Conservation (phyloP, 2,888 invertebrate species). For the Hypolimnas misippus region DNA sequence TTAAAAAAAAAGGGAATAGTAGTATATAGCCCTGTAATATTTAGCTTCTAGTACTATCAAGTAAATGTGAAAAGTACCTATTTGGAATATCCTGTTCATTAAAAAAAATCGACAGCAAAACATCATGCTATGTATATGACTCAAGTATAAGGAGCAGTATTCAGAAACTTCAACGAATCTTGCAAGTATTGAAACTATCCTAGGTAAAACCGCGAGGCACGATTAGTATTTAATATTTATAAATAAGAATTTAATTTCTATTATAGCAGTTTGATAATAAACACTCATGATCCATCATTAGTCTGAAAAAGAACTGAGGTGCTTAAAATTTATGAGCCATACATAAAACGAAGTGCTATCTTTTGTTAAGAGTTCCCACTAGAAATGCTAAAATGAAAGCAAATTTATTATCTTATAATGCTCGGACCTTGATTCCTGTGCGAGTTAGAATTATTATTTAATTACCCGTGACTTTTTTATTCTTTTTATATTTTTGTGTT, state of each 20-base stretch:
- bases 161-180: no score
- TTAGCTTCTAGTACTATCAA: no score
- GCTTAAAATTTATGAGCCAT: constrained; percentile 17
- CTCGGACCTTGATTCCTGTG: background rate
- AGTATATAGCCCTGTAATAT: no score
- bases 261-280: constrained; percentile 14
- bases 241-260: background rate
- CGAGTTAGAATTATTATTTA: background rate
- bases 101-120: no score
- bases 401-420: constrained; percentile 15
- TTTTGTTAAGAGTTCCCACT: constrained; percentile 2
- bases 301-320: constrained; percentile 9
- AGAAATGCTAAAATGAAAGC: constrained; percentile 9
- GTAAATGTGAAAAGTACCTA: no score
- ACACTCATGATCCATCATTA: constrained; percentile 23
- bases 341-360: constrained; percentile 17
- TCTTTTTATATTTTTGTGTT: background rate
- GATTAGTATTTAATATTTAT: background rate
- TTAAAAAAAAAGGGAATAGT: no score
- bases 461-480: background rate
- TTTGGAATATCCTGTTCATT: no score
- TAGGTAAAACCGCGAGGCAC: no score
- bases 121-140: no score
- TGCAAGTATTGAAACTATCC: no score
- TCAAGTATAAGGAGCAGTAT: no score